A percentile compares a stretch with the other conserved stretches of the same genome.
These are phyloP conservation scores for Rhinichthys osculus DNA, from an alignment of 2,797 vertebrate genomes.

Conservation along the genomic window DNA sequence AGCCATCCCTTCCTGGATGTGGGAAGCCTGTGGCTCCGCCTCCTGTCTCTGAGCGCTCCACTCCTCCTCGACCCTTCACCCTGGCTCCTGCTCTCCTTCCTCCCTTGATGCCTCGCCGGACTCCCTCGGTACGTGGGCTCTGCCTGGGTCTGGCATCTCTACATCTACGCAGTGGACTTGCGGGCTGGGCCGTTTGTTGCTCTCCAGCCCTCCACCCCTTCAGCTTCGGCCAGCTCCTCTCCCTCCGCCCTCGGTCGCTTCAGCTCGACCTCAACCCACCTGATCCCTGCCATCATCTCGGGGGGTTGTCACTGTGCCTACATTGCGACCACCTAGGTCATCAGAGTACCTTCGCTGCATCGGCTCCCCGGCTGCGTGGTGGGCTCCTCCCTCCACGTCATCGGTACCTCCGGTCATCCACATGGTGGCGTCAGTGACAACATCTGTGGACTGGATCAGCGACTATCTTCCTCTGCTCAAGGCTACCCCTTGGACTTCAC, in stretches of 20 bases:
- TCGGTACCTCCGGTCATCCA: too few relatives aligned
- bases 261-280: background rate
- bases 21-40: background rate
- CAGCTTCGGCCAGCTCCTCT: background rate
- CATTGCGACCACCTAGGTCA: background rate
- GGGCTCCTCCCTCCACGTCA: too few relatives aligned
- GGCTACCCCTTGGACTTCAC: too few relatives aligned
- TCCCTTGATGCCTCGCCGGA: background rate
- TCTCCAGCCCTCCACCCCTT: too few relatives aligned
- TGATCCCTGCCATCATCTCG: background rate
- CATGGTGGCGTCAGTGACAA: too few relatives aligned
- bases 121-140: background rate
- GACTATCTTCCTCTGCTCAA: too few relatives aligned
- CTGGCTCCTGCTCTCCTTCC: background rate
- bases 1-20: background rate
- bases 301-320: background rate
- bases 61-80: background rate
- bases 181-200: too few relatives aligned
- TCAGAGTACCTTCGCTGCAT: too few relatives aligned
- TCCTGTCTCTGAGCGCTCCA: background rate
- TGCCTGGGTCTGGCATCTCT: too few relatives aligned
- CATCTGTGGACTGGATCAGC: too few relatives aligned
- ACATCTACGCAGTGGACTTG: background rate
- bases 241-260: background rate
- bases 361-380: too few relatives aligned